These are phyloP conservation scores for Synaphobranchus kaupii DNA, from an alignment of 2,797 vertebrate species.

Conservation along the genomic window DNA sequence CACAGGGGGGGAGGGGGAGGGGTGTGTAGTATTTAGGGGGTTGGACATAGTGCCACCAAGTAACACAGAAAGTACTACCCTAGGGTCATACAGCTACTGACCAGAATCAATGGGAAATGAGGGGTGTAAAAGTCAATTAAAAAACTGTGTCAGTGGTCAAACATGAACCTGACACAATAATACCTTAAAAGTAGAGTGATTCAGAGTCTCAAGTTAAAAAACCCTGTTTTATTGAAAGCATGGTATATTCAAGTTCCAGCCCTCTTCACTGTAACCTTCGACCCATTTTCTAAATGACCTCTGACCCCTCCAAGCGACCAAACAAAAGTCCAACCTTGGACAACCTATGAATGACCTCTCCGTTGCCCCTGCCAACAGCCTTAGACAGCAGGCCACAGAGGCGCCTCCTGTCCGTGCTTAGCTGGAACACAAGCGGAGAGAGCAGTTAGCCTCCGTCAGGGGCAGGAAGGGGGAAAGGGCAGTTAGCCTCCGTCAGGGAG, in stretches of 20 bases:
- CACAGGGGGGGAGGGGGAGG: not conserved
- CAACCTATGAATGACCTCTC: slow-evolving; percentile 59
- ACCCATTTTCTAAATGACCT: slow-evolving; percentile 29
- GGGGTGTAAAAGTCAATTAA: not conserved
- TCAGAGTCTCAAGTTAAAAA: slow-evolving; percentile 38
- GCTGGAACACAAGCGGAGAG: slow-evolving; percentile 59
- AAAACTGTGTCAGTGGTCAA: not conserved
- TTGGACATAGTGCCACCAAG: slow-evolving; percentile 17
- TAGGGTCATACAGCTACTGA: slow-evolving; percentile 9
- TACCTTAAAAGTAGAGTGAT: not conserved
- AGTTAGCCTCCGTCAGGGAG: slow-evolving; percentile 34
- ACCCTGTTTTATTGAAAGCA: not conserved
- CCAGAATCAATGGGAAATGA: slow-evolving; percentile 21
- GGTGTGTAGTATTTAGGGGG: slow-evolving; percentile 12
- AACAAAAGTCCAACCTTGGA: slow-evolving; percentile 63
- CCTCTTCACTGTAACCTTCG: slow-evolving; percentile 10
- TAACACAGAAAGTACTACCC: not conserved
- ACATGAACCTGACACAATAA: not conserved
- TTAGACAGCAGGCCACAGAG: slow-evolving; percentile 64
- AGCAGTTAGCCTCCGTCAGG: slow-evolving; percentile 41
- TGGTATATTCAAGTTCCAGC: not conserved
- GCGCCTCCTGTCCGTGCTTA: slow-evolving; percentile 50
- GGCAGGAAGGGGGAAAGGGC: slow-evolving; percentile 40
- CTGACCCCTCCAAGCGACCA: slow-evolving; percentile 41
- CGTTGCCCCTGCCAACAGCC: slow-evolving; percentile 52